These are phyloP conservation scores for Bilobella aurantiaca DNA, from an alignment of 1,140 invertebrate genomes.

Conservation along the genomic window DNA sequence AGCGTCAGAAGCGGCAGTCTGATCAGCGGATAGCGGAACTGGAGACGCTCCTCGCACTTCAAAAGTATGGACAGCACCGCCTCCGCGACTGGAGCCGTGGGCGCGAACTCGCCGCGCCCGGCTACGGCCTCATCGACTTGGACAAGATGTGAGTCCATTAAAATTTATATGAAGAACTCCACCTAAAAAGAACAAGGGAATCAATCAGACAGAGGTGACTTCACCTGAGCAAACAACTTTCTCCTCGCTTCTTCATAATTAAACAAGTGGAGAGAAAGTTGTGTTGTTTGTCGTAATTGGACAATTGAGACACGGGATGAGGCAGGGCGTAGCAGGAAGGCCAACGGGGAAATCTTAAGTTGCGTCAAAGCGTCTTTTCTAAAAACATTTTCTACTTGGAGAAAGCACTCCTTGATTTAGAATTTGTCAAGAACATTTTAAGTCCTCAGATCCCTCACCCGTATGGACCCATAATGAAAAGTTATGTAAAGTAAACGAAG, in stretches of 20 bases:
- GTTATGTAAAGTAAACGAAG: not conserved
- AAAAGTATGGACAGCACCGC: slow-evolving; percentile 30
- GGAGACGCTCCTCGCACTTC: slow-evolving; percentile 49
- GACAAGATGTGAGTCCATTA: slow-evolving; percentile 30
- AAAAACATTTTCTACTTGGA: not conserved
- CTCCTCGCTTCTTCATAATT: not conserved
- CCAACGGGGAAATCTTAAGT: not conserved
- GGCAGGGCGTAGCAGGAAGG: not conserved
- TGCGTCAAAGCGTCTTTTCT: not conserved
- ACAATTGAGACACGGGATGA: not conserved
- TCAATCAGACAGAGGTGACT: not conserved
- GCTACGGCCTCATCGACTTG: slow-evolving; percentile 33
- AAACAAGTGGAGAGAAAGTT: not conserved
- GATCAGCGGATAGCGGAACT: slow-evolving; percentile 55
- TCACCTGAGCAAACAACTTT: not conserved
- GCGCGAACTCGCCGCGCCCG: slow-evolving; percentile 17
- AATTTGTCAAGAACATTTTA: not conserved
- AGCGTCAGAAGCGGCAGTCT: slow-evolving; percentile 51
- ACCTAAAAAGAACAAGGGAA: not conserved
- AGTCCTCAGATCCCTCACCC: not conserved
- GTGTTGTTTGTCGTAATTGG: not conserved
- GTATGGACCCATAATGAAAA: not conserved
- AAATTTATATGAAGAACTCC: not conserved
- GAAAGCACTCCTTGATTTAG: not conserved
- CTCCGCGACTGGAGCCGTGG: slow-evolving; percentile 14